Evolutionary conservation across 2,888 invertebrate genomes (phyloP).

Genomic region (Drosophila trichaetosa): DNA sequence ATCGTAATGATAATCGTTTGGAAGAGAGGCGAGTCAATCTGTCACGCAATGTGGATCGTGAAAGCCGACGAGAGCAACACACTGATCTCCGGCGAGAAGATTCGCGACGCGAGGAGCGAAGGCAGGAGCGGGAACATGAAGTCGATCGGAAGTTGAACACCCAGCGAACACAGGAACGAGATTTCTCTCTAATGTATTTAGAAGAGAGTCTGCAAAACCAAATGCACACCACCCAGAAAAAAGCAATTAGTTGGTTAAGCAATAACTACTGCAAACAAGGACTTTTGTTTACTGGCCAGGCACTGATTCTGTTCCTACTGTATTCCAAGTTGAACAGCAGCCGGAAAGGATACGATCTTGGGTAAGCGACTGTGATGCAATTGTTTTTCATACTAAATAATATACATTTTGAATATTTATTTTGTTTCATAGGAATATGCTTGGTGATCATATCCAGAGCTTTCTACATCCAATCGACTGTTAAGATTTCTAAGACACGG

Average conservation of each 20-base stretch:
- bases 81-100: slow-evolving; percentile 11
- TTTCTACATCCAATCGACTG: slow-evolving; percentile 50
- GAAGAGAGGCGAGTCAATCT: background rate
- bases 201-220: background rate
- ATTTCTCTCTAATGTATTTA: background rate
- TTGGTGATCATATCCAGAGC: slow-evolving; percentile 42
- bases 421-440: slow-evolving; percentile 30
- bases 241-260: slow-evolving; percentile 30
- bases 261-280: slow-evolving; percentile 42
- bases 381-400: background rate
- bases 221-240: background rate
- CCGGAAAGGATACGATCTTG: slow-evolving; percentile 44
- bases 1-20: background rate
- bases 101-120: background rate
- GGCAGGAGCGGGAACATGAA: slow-evolving; percentile 16
- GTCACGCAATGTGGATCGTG: background rate
- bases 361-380: slow-evolving; percentile 31
- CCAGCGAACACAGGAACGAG: slow-evolving; percentile 5
- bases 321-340: slow-evolving; percentile 44
- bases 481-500: slow-evolving; percentile 25
- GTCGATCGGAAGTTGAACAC: background rate
- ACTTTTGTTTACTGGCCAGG: slow-evolving; percentile 47
- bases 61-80: background rate
- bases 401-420: too few species aligned
- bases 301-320: slow-evolving; percentile 47